Conservation (phyloP, 1,140 invertebrate species). For the Drosophila obscura region DNA sequence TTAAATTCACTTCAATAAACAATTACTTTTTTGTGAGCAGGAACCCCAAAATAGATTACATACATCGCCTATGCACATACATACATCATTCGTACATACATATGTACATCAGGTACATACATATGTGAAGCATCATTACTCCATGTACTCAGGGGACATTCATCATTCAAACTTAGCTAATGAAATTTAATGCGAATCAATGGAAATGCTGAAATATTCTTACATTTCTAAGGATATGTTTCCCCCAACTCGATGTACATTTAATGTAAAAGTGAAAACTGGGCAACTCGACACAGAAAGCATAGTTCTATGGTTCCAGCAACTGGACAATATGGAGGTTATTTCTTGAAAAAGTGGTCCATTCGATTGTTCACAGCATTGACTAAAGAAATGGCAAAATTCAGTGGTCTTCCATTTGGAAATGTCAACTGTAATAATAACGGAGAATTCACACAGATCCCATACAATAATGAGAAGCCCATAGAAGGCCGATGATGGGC, state of each 20-base stretch:
- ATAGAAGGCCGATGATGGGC: slow-evolving; percentile 7
- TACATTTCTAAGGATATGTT: too few species aligned
- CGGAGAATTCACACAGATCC: slow-evolving; percentile 49
- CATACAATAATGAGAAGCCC: slow-evolving; percentile 36
- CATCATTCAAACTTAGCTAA: too few species aligned
- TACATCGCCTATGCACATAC: slow-evolving; percentile 23
- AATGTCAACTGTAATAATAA: slow-evolving; percentile 66
- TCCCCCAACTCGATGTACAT: too few species aligned
- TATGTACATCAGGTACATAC: slow-evolving; percentile 1
- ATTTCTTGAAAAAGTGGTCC: too few species aligned
- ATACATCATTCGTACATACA: slow-evolving; percentile 19
- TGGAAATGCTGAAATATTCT: too few species aligned
- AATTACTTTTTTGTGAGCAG: slow-evolving; percentile 52
- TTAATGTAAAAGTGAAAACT: too few species aligned
- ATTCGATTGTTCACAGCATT: too few species aligned
- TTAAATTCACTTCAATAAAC: slow-evolving; percentile 80
- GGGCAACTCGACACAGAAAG: too few species aligned
- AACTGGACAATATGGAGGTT: too few species aligned
- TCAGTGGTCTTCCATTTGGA: slow-evolving; percentile 12
- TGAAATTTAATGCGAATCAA: too few species aligned
- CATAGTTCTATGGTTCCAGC: too few species aligned
- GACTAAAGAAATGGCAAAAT: background rate
- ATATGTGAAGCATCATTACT: background rate
- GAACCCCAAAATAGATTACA: slow-evolving; percentile 28
- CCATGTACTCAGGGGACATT: too few species aligned